Evolutionary conservation across 2,797 vertebrate species (phyloP).

Genomic region (Poeciliopsis presidionis): DNA sequence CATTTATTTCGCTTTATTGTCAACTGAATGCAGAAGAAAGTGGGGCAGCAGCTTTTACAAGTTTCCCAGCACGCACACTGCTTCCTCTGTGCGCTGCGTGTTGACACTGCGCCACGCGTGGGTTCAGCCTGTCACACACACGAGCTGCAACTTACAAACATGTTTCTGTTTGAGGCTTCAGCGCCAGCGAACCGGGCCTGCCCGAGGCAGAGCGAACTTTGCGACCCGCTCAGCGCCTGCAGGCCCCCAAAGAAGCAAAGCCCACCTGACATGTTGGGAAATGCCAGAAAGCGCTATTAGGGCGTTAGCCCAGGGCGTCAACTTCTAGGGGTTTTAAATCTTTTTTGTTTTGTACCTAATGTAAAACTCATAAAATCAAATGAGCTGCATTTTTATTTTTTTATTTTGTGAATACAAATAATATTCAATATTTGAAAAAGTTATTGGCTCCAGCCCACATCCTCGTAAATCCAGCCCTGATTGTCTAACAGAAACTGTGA

Average conservation of each 20-base stretch:
- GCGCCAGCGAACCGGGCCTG: conserved; percentile 9
- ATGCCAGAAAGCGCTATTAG: not conserved
- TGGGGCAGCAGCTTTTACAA: conserved; percentile 7
- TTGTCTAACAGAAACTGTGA: not conserved
- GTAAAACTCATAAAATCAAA: not conserved
- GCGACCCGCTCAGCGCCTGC: not conserved
- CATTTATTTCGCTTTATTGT: not conserved
- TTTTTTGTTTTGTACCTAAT: not conserved
- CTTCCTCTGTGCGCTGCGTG: conserved; percentile 53
- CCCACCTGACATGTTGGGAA: not conserved
- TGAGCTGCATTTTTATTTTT: not conserved
- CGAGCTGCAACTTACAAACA: conserved; percentile 38
- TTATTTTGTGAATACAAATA: not conserved
- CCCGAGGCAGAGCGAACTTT: not conserved
- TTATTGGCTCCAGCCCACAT: not conserved
- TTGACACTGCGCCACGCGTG: conserved; percentile 54
- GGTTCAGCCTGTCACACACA: conserved; percentile 46
- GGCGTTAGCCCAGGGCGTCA: not conserved
- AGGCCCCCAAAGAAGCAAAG: not conserved
- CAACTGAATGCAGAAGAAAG: not conserved
- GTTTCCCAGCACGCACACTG: conserved; percentile 31
- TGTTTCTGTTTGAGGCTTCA: conserved; percentile 18
- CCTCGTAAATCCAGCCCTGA: not conserved
- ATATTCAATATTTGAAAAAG: not conserved
- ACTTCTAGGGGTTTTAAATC: not conserved